A percentile compares a stretch with the other conserved stretches of the same genome.
phyloP scores from a whole-genome alignment of 2,113 vertebrate species.

The Dunckerocampus dactyliophorus region DNA sequence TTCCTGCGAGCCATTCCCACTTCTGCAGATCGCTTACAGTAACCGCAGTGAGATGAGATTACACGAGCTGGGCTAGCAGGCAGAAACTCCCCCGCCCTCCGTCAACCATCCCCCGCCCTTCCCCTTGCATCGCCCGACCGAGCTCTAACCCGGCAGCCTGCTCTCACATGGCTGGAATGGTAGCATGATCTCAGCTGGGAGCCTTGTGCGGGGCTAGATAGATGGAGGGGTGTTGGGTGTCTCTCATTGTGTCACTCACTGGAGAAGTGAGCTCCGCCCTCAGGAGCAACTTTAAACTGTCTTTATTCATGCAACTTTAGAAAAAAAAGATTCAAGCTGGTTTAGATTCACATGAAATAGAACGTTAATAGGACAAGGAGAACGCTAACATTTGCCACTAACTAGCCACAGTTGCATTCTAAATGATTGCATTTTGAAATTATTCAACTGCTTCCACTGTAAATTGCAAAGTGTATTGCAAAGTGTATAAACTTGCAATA shows the following conservation, averaged over 20 bases:
- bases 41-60: constrained; percentile 63
- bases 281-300: constrained; percentile 29
- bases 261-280: constrained; percentile 51
- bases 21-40: constrained; percentile 59
- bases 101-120: not conserved
- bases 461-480: too few species aligned
- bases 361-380: too few species aligned
- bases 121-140: constrained; percentile 30
- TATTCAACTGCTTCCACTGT: too few species aligned
- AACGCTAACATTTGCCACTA: too few species aligned
- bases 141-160: constrained; percentile 13
- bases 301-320: constrained; percentile 5
- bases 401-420: too few species aligned
- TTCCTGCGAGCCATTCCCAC: constrained; percentile 43
- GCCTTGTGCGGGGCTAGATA: constrained; percentile 31
- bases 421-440: too few species aligned
- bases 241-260: constrained; percentile 54
- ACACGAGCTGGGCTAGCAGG: constrained; percentile 50
- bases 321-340: constrained; percentile 9
- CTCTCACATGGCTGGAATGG: constrained; percentile 28
- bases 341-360: not conserved
- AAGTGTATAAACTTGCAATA: too few species aligned
- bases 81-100: constrained; percentile 24
- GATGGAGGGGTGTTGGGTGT: constrained; percentile 51
- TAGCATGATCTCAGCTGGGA: constrained; percentile 59